Evolutionary conservation across 92 coral and sea anemone genomes (phyloP).

Genomic region (Scolanthus callimorphus): DNA sequence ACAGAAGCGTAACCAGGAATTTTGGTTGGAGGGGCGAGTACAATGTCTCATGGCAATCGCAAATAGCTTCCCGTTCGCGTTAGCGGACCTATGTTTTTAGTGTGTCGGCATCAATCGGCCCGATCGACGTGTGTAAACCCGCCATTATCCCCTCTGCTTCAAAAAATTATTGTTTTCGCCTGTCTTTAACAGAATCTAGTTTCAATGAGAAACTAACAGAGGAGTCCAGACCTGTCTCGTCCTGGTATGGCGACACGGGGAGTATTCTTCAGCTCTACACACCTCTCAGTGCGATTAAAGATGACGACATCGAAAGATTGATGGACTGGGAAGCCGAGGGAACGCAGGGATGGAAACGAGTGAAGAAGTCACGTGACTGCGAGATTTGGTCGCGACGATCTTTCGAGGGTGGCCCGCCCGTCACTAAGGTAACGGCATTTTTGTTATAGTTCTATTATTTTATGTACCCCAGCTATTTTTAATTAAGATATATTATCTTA

Average conservation of each 20-base stretch:
- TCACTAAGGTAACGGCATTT: conserved; percentile 80
- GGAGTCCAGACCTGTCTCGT: conserved; percentile 40
- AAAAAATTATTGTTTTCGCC: too few relatives aligned
- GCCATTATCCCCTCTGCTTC: too few relatives aligned
- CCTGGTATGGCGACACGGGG: conserved; percentile 56
- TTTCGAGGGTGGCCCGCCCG: conserved; percentile 68
- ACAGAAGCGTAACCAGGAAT: too few relatives aligned
- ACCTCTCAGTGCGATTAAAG: conserved; percentile 75
- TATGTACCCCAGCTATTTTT: too few relatives aligned
- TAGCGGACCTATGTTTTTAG: too few relatives aligned
- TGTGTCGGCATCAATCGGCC: too few relatives aligned
- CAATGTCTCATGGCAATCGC: too few relatives aligned
- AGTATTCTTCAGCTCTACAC: conserved; percentile 67
- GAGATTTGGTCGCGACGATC: conserved; percentile 77
- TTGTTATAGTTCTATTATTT: too few relatives aligned
- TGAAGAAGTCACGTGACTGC: conserved; percentile 78
- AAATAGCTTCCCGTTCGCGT: too few relatives aligned
- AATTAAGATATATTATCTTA: too few relatives aligned
- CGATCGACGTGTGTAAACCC: too few relatives aligned
- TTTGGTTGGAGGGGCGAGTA: too few relatives aligned
- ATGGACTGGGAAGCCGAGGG: conserved; percentile 81
- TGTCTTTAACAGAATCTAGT: conserved; percentile 31
- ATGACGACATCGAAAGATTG: conserved; percentile 75
- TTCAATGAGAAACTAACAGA: conserved; percentile 41
- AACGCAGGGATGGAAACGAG: conserved; percentile 68